A percentile compares a stretch with the other conserved stretches of the same genome.
phyloP scores from a whole-genome alignment of 64 coral and sea anemone species.

The Montipora foliosa region DNA sequence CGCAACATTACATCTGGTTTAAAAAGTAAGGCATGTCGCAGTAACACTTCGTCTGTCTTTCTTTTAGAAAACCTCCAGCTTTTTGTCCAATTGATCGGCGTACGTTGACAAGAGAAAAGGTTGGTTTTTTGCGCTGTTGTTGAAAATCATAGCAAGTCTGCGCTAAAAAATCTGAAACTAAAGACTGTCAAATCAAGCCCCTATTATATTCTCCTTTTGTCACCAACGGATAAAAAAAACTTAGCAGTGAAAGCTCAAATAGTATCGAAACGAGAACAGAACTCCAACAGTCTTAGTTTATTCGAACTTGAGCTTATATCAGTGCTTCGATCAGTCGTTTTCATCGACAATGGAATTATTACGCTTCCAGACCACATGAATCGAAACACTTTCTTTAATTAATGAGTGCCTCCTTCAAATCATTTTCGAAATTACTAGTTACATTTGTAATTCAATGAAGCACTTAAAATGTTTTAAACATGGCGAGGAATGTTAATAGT shows the following conservation, averaged over 20 bases:
- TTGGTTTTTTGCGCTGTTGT: slow-evolving; percentile 28
- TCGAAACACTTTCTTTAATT: background rate
- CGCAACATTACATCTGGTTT: background rate
- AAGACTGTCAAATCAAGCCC: too few species aligned
- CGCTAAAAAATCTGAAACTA: background rate
- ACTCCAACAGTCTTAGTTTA: background rate
- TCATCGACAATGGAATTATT: background rate
- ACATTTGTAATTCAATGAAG: background rate
- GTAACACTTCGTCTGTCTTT: background rate
- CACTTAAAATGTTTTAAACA: too few species aligned
- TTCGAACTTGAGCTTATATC: background rate
- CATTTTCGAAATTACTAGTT: background rate
- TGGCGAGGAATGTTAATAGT: too few species aligned
- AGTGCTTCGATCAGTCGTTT: background rate
- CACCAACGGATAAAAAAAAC: background rate
- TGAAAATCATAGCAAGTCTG: background rate
- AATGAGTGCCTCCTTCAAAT: too few species aligned
- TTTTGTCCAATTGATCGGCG: slow-evolving; percentile 97
- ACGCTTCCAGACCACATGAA: background rate
- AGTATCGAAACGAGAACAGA: background rate
- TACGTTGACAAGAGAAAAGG: slow-evolving; percentile 92
- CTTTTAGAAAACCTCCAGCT: slow-evolving; percentile 87
- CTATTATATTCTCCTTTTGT: background rate
- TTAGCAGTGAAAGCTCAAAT: background rate
- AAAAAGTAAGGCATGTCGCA: background rate